These are phyloP conservation scores for Ceraclea dissimilis DNA, from an alignment of 2,888 invertebrate species.

Conservation along the genomic window DNA sequence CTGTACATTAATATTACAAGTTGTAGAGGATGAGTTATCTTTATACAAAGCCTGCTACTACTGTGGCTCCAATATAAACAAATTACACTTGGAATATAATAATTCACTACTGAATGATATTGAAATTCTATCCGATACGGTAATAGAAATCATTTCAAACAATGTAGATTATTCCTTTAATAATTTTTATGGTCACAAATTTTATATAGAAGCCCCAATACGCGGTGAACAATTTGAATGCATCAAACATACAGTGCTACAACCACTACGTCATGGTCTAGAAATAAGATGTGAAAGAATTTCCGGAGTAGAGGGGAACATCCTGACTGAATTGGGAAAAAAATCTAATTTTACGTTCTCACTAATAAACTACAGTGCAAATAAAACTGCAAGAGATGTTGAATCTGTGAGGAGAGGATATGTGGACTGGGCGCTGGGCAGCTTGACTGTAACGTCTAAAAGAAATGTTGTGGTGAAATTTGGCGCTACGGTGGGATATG, in stretches of 20 bases:
- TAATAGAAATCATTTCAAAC: not conserved
- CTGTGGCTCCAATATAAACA: not conserved
- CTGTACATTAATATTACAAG: not conserved
- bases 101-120: not conserved
- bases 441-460: not conserved
- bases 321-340: not conserved
- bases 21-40: not conserved
- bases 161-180: not conserved
- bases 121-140: not conserved
- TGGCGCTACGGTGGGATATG: not conserved
- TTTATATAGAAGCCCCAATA: not conserved
- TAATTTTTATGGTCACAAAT: not conserved
- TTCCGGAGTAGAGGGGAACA: not conserved
- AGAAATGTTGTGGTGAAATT: not conserved
- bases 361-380: not conserved
- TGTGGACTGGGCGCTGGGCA: not conserved
- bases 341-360: not conserved
- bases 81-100: not conserved
- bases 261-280: not conserved
- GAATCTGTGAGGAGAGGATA: not conserved
- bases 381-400: not conserved
- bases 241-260: not conserved
- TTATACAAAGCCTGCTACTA: not conserved
- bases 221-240: not conserved
- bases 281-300: not conserved